Evolutionary conservation across 2,113 vertebrate species (phyloP).

Genomic region (Nymphicus hollandicus): DNA sequence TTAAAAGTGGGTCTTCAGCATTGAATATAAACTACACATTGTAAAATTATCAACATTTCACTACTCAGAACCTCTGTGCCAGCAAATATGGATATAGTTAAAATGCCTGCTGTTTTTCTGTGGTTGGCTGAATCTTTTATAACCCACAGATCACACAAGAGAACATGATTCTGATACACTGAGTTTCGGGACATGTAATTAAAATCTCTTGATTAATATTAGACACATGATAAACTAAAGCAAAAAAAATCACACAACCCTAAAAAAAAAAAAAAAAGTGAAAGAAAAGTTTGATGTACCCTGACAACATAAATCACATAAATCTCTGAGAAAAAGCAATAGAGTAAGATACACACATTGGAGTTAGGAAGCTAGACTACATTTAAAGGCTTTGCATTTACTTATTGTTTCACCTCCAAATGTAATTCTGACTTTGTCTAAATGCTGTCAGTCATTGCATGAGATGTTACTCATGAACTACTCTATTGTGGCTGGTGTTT

Average conservation of each 20-base stretch:
- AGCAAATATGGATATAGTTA: neutral
- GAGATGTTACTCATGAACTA: conserved; percentile 64
- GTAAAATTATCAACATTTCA: conserved; percentile 50
- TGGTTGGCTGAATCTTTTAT: neutral
- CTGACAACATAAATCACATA: neutral
- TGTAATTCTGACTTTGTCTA: conserved; percentile 54
- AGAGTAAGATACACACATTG: neutral
- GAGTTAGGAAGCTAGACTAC: neutral
- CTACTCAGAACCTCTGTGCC: conserved; percentile 17
- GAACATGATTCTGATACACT: neutral
- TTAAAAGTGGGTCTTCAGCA: conserved; percentile 26
- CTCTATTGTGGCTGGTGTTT: conserved; percentile 59
- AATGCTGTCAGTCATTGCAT: conserved; percentile 31
- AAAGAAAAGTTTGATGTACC: neutral
- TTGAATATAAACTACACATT: conserved; percentile 42
- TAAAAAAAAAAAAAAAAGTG: neutral
- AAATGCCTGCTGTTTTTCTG: neutral
- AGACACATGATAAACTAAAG: neutral
- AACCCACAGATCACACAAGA: neutral
- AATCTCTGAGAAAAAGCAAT: neutral
- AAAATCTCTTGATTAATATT: neutral
- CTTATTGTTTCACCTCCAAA: conserved; percentile 19
- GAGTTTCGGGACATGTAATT: neutral
- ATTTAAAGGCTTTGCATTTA: neutral
- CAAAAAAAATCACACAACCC: neutral